Base-by-base conservation (phyloP, 1,140 invertebrate genomes). In the Drosophila sturtevanti region DNA sequence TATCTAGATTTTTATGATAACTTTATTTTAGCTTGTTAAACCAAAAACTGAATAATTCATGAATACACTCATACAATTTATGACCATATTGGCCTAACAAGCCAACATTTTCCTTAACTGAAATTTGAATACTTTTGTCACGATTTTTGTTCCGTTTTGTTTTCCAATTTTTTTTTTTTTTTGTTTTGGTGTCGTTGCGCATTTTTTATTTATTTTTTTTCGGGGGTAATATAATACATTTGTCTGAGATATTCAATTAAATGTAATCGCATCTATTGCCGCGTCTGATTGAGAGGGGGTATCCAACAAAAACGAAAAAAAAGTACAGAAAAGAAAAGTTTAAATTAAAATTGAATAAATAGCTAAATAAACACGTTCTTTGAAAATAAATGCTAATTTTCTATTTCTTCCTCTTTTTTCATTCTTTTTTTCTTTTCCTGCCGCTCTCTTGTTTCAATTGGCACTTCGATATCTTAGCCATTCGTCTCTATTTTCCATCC, bases 241-340 rank as follows among this genome's bases (percentile, higher is more conserved):
- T 61, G 60, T 86, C 69, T 58, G 41, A 58, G 44, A 71, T 89
- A 89, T 89, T 89, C 84, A 89, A 89, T 89, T 89, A 89, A 89
- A 84, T 89, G 85, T 89, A 89, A 89, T 89, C 84, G 84, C 77
- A 89, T 89, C 79, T 89, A 73, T 77, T 80, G 61, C 84, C 84
- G 68, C 82, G 81, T 75, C 81, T 81, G 82, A 86, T 82, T 86
- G 75, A 62, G 70, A 65, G 63, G 18, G 44, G 34, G 38, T 4
- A 7, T 22, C 41, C 2, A n/a, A n/a, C 9, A 21, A 63, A 44
- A 22, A 44, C 18, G 27, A 51, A 18, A 51, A 54, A 56, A 67
- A 48, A 48, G 69, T 56, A 51, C 34, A 52, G 18, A 48, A 64
- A 44, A 48, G 52, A 67, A 41, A 48, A 73, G 55, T 63, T 21